Evolutionary conservation across 35 echinoderm and acorn worm genomes (phyloP), one percentile per base, ranked within the genome.

Genomic region (Holothuria glaberrima): DNA sequence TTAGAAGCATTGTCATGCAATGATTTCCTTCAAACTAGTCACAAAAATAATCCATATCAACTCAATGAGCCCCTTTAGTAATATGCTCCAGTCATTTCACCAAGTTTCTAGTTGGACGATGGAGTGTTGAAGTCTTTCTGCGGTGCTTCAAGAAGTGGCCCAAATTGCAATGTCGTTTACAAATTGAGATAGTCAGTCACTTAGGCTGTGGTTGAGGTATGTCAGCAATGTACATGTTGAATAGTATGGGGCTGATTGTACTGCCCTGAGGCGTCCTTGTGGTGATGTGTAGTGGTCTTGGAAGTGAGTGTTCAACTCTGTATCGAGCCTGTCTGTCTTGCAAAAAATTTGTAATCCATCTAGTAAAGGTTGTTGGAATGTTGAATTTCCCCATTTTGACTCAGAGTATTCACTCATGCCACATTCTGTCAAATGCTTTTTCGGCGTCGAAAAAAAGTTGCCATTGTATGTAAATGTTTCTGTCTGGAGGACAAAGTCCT

Each of bases 361-460:
- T 57, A 19, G 78, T 82, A 18, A 82, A 48, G 30, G 46, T 82
- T 21, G 56, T 19, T 25, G 78, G 44, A 4, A 58, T 58, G 48
- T 82, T 59, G 48, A 48, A 82, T n/a, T 58, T 59, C 16, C 78
- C 4, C 10, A 82, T 16, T 32, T 25, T 82, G 21, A 82, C 41
- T 46, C 41, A 26, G 5, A 82, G 24, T 17, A 41, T 41, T 41
- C 78, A 36, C 3, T 58, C 48, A 41, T 82, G 78, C 78, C 78
- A 82, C 46, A 82, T 58, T 26, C 48, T 56, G 46, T 58, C 46
- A 18, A 74, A 74, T 19, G 78, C 48, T 31, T 82, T 82, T 82
- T 75, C 78, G 20, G 78, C 78, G 22, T 82, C 46, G 78, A 82
- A n/a, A n/a, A n/a, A n/a, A n/a, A 18, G 78, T 48, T 5, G 78